Base-by-base conservation (phyloP, 1,140 invertebrate genomes). In the Orchesella cincta region DNA sequence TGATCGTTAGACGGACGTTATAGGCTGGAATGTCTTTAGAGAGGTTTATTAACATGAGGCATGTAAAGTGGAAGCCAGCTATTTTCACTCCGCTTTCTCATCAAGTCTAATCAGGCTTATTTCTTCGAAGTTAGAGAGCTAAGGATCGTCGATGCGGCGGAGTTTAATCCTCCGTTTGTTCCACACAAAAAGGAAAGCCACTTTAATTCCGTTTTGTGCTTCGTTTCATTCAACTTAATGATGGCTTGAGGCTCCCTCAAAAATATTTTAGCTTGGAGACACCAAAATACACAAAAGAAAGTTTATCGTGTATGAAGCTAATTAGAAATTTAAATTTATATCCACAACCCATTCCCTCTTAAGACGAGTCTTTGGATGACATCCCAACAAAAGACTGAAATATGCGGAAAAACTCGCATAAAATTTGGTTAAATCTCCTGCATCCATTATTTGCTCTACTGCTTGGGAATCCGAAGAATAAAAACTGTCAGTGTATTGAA, bases 261-360 rank as follows among this genome's bases (percentile, higher is more conserved):
- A 12, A 46, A 46, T 46, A 20, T 12, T 20, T 46, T n/a, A n/a
- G 39, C 39, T 46, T 46, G 20, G 39, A n/a, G n/a, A n/a, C n/a
- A 46, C 39, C 39, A 46, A 20, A 8, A 8, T 46, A 46, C 8
- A 14, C 12, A n/a, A 46, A 46, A 46, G 39, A 46, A 46, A 57
- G 52, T 57, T 57, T 57, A 3, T 57, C 52, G 5, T 57, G 8
- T n/a, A 26, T 26, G 23, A 57, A n/a, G 52, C 52, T 57, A 57
- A 57, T 57, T 57, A 57, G 52, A 12, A 57, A 18, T 57, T 57
- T 26, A 57, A 57, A 57, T 57, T 46, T 46, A 57, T 57, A n/a
- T 57, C 23, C 18, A 5, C 18, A 46, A 46, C 39, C 39, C n/a
- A n/a, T n/a, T n/a, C n/a, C n/a, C n/a, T n/a, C n/a, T n/a, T n/a